Percentiles rank a stretch among this genome's conserved stretches.
Conservation (phyloP, 2,797 vertebrate species). For the Neostethus bicornis region DNA sequence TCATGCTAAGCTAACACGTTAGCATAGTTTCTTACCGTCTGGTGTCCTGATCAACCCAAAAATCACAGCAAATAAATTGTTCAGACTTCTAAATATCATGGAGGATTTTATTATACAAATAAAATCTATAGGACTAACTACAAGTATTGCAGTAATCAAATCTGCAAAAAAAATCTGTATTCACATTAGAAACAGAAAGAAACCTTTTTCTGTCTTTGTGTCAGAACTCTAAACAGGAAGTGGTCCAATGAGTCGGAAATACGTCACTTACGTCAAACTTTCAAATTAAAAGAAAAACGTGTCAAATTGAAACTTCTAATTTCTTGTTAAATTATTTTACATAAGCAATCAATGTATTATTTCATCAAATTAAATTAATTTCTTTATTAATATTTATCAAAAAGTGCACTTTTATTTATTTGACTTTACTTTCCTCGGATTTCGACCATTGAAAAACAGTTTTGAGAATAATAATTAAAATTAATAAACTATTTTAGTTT, state of each 20-base stretch:
- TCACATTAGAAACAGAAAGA: slow-evolving; percentile 28
- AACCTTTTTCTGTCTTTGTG: slow-evolving; percentile 30
- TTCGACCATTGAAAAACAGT: too few relatives aligned
- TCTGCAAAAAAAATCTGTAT: slow-evolving; percentile 38
- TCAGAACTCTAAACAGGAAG: slow-evolving; percentile 39
- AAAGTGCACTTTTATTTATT: too few relatives aligned
- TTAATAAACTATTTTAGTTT: too few relatives aligned
- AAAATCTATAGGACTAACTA: background rate
- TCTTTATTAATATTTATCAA: too few relatives aligned
- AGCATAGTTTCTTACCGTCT: slow-evolving; percentile 48
- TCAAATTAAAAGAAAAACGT: slow-evolving; percentile 20
- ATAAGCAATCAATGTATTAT: too few relatives aligned
- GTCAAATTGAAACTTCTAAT: too few relatives aligned
- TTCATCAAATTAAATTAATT: too few relatives aligned
- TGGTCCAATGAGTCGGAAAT: background rate
- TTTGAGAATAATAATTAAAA: too few relatives aligned
- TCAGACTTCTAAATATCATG: background rate
- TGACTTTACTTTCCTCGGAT: too few relatives aligned
- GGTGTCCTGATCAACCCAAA: background rate
- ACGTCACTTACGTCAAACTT: background rate
- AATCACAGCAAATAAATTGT: background rate
- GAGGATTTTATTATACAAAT: background rate
- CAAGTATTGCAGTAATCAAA: background rate
- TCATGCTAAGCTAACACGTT: slow-evolving; percentile 42
- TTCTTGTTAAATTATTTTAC: too few relatives aligned